A percentile compares a stretch with the other conserved stretches of the same genome.
Evolutionary conservation across 2,113 vertebrate genomes (phyloP).

Genomic region (Atherinomorus stipes): DNA sequence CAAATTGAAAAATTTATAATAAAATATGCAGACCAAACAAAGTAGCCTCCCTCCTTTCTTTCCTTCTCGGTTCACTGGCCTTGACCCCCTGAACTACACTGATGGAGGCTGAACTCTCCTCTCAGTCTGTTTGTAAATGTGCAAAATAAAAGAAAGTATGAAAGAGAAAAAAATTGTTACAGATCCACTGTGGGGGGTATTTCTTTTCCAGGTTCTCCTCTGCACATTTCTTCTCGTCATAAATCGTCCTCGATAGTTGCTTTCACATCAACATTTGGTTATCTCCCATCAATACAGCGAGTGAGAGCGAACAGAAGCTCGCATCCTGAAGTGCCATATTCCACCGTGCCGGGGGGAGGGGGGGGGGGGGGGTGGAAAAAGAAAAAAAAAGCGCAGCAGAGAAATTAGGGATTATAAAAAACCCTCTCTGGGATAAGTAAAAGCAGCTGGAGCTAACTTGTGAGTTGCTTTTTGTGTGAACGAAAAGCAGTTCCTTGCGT

Average conservation of each 20-base stretch:
- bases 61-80: slow-evolving; percentile 67
- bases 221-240: slow-evolving; percentile 36
- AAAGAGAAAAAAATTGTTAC: slow-evolving; percentile 40
- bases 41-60: slow-evolving; percentile 38
- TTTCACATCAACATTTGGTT: slow-evolving; percentile 47
- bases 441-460: slow-evolving; percentile 16
- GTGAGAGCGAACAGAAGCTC: slow-evolving; percentile 48
- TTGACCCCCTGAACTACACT: slow-evolving; percentile 74
- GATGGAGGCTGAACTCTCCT: slow-evolving; percentile 51
- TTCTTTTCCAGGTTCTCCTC: slow-evolving; percentile 33
- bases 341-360: slow-evolving; percentile 9
- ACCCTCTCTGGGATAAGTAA: not conserved
- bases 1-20: not conserved
- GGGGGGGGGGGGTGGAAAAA: not conserved
- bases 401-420: not conserved
- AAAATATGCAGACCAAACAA: slow-evolving; percentile 13
- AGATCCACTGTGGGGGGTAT: slow-evolving; percentile 55
- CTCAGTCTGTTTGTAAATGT: slow-evolving; percentile 44
- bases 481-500: slow-evolving; percentile 31
- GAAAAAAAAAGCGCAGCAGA: not conserved
- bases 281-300: slow-evolving; percentile 63
- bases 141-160: slow-evolving; percentile 6
- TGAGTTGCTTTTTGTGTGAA: slow-evolving; percentile 41
- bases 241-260: slow-evolving; percentile 42
- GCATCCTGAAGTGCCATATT: slow-evolving; percentile 67